Evolutionary conservation across 2,888 invertebrate species (phyloP), one percentile per base, ranked within the genome.

Genomic region (Strigamia maritima): DNA sequence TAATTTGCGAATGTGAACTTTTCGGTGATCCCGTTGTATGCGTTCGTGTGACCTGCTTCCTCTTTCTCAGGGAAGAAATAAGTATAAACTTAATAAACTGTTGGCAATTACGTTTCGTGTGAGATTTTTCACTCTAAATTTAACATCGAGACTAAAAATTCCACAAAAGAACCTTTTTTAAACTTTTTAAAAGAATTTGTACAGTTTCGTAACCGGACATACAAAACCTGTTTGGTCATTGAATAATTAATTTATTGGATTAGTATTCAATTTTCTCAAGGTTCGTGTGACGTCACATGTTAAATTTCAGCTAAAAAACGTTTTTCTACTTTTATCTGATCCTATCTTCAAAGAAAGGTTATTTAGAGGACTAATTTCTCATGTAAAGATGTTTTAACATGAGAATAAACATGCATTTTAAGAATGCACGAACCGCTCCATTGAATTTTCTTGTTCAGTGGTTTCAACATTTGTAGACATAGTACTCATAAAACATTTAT

Each of bases 1-100:
- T 4, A 26, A 28, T 70, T 60, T 26, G 70, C 0, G 70, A 70
- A 28, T 70, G 70, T 70, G 70, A 70, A 70, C 70, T 70, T 70
- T 70, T 70, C 70, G 28, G 2, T 28, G 26, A 70, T 70, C 70
- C 70, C 70, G 70, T 70, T 70, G 70, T 28, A 26, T 70, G n/a
- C 26, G 28, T 70, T 70, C 70, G 70, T 28, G 70, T 70, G 70
- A 70, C 70, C 70, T 70, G 70, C 70, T 70, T 70, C 70, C 70
- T 70, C 70, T 70, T 28, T 70, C 70, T 70, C 70, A 70, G 26
- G 70, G 70, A 70, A 70, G 70, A 70, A 70, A 70, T 70, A 70
- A 70, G 28, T 28, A 70, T 26, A 65, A 28, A 26, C 26, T 70
- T 70, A 26, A 70, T 16, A 26, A 70, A 26, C 8, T 16, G 19